Conservation (phyloP, 2,888 invertebrate genomes). For the Spodoptera littoralis region DNA sequence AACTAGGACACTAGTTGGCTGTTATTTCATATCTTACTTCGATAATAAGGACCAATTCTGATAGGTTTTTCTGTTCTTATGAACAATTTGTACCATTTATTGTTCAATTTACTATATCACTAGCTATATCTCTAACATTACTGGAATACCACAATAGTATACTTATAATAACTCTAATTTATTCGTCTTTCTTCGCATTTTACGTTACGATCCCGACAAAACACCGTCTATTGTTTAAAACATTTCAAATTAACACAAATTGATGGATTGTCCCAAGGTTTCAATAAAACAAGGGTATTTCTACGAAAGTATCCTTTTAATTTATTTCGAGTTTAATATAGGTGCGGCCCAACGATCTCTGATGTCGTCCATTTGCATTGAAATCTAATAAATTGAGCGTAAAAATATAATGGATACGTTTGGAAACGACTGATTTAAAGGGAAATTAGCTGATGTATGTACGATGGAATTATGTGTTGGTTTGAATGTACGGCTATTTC, state of each 20-base stretch:
- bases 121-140: too few species aligned
- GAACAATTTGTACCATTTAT: too few species aligned
- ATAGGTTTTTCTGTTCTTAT: too few species aligned
- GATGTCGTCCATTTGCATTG: conserved; percentile 70
- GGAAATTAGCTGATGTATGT: conserved; percentile 1
- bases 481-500: too few species aligned
- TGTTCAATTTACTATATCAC: too few species aligned
- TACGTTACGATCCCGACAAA: background rate
- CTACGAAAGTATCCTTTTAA: conserved; percentile 69
- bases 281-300: conserved; percentile 56
- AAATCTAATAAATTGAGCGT: conserved; percentile 69
- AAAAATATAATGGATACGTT: conserved; percentile 40
- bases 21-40: too few species aligned
- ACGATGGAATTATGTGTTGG: background rate
- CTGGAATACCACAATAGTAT: too few species aligned
- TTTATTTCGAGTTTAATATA: conserved; percentile 71
- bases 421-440: conserved; percentile 23
- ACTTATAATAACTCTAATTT: too few species aligned
- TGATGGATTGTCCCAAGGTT: conserved; percentile 8
- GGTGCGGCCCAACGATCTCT: conserved; percentile 51
- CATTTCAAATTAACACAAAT: conserved; percentile 3
- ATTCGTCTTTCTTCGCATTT: too few species aligned
- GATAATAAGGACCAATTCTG: too few species aligned
- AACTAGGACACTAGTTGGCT: background rate
- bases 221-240: background rate